A percentile compares a stretch with the other conserved stretches of the same genome.
phyloP scores from a whole-genome alignment of 2,113 vertebrate genomes.

The Eublepharis macularius region DNA sequence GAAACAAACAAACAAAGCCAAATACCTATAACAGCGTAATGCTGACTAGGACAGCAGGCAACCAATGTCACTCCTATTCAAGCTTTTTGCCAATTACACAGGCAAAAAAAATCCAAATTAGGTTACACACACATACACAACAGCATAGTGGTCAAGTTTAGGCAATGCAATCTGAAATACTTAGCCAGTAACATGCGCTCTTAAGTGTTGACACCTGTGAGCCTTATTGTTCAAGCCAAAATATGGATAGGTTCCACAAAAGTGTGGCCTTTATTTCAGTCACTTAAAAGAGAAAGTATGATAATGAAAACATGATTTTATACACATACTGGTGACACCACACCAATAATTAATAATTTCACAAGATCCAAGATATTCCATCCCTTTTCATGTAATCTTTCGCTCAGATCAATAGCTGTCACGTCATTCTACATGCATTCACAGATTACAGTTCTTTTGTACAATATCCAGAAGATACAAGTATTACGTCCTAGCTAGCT shows the following conservation, averaged over 20 bases:
- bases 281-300: slow-evolving; percentile 36
- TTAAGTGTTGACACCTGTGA: slow-evolving; percentile 17
- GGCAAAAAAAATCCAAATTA: slow-evolving; percentile 49
- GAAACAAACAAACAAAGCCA: background rate
- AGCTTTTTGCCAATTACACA: slow-evolving; percentile 23
- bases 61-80: slow-evolving; percentile 10
- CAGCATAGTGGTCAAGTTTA: slow-evolving; percentile 78
- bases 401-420: background rate
- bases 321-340: slow-evolving; percentile 51
- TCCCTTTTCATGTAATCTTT: slow-evolving; percentile 43
- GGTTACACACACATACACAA: background rate
- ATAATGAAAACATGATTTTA: slow-evolving; percentile 50
- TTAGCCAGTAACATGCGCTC: slow-evolving; percentile 45
- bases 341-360: slow-evolving; percentile 17
- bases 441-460: background rate
- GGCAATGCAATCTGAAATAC: slow-evolving; percentile 58
- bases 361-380: slow-evolving; percentile 37
- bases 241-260: slow-evolving; percentile 13
- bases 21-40: slow-evolving; percentile 34
- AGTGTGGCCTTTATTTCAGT: slow-evolving; percentile 52
- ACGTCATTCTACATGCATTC: background rate
- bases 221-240: slow-evolving; percentile 13
- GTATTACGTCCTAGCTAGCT: background rate
- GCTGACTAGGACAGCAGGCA: slow-evolving; percentile 48
- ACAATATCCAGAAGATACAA: background rate